Evolutionary conservation across 2,797 vertebrate species (phyloP).

Genomic region (Protosalanx chinensis): DNA sequence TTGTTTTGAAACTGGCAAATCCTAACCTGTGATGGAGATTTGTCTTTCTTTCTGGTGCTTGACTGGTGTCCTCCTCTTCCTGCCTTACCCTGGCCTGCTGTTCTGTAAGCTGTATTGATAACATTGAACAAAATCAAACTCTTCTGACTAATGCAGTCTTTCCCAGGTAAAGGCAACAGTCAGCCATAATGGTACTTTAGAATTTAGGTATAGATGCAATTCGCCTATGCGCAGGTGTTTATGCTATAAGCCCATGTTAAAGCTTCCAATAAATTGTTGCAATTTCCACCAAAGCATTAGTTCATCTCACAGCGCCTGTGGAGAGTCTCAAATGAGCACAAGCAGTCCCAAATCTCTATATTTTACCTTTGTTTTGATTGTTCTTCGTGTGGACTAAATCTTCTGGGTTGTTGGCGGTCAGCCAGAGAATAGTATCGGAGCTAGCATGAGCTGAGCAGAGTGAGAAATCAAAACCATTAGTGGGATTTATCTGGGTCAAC

Average conservation of each 20-base stretch:
- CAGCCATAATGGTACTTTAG: not conserved
- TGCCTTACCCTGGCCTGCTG: conserved; percentile 53
- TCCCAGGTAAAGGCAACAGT: not conserved
- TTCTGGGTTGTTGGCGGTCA: conserved; percentile 71
- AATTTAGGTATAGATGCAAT: not conserved
- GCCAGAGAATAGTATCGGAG: conserved; percentile 66
- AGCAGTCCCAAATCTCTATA: conserved; percentile 43
- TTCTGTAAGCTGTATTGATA: conserved; percentile 49
- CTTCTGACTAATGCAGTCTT: not conserved
- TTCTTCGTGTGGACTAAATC: conserved; percentile 75
- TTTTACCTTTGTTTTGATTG: conserved; percentile 85
- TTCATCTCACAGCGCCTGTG: not conserved
- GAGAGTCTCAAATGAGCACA: conserved; percentile 31
- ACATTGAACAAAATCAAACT: conserved; percentile 44
- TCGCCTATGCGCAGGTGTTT: not conserved
- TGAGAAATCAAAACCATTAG: conserved; percentile 37
- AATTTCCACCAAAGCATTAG: no score
- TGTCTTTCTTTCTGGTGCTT: conserved; percentile 65
- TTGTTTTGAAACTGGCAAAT: not conserved
- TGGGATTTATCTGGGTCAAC: conserved; percentile 21
- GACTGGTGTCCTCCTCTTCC: conserved; percentile 55
- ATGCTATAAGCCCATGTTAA: not conserved
- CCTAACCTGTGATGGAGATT: conserved; percentile 57
- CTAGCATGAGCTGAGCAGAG: conserved; percentile 59
- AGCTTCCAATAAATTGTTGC: no score